Percentiles rank a stretch among this genome's conserved stretches.
Evolutionary conservation across 2,797 vertebrate genomes (phyloP).

Genomic region (Hybognathus amarus): DNA sequence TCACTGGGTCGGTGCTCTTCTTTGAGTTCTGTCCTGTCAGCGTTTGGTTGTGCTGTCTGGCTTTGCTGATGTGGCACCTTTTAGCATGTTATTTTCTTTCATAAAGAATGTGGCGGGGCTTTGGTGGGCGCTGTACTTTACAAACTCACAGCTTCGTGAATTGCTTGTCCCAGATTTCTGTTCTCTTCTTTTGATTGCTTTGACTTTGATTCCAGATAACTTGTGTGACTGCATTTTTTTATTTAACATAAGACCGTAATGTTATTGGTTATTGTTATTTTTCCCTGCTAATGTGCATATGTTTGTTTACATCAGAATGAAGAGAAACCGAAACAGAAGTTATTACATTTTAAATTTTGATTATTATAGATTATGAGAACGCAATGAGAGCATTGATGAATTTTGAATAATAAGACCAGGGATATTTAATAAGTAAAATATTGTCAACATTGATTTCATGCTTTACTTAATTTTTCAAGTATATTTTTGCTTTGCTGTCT

Average conservation of each 20-base stretch:
- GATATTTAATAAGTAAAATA: not conserved
- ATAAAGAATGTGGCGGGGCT: conserved; percentile 54
- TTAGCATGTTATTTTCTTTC: conserved; percentile 67
- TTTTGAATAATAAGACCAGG: not conserved
- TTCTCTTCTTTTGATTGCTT: not conserved
- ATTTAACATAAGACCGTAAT: not conserved
- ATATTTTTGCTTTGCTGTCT: conserved; percentile 75
- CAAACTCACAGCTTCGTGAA: not conserved
- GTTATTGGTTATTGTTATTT: not conserved
- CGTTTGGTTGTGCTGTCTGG: conserved; percentile 63
- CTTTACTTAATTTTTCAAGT: not conserved
- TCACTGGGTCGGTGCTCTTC: not conserved
- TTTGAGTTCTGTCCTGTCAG: conserved; percentile 73
- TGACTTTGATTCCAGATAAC: not conserved
- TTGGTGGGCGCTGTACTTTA: conserved; percentile 17
- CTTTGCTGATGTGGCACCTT: conserved; percentile 78
- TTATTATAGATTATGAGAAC: too few relatives aligned
- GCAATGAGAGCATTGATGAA: too few relatives aligned
- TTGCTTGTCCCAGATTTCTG: not conserved
- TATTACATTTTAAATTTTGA: too few relatives aligned
- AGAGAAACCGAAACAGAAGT: not conserved
- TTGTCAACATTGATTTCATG: not conserved
- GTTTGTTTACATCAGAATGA: not conserved
- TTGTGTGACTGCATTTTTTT: not conserved
- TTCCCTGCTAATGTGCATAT: not conserved